These are phyloP conservation scores for Romanomermis culicivorax DNA, from an alignment of 2,888 invertebrate species.

Conservation along the genomic window DNA sequence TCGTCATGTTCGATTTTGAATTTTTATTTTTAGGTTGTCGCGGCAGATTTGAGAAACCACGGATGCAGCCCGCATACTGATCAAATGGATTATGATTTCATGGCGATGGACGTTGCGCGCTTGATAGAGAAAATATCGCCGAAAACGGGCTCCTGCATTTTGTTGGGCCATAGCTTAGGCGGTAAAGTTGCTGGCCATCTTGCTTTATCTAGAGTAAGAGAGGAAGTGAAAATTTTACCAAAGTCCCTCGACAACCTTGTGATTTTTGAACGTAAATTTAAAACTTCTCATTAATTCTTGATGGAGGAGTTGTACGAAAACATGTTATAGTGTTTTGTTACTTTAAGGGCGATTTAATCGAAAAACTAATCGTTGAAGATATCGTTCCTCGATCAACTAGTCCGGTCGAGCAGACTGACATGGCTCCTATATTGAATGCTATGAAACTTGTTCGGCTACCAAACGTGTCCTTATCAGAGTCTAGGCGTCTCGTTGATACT, in stretches of 20 bases:
- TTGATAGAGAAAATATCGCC: slow-evolving; percentile 38
- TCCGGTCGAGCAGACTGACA: slow-evolving; percentile 34
- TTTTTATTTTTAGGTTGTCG: slow-evolving; percentile 40
- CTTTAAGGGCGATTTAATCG: background rate
- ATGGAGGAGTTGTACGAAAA: too few species aligned
- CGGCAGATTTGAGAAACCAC: slow-evolving; percentile 73
- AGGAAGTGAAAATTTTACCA: background rate
- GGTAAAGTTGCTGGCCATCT: background rate
- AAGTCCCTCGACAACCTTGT: too few species aligned
- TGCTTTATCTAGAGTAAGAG: background rate
- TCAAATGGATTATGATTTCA: slow-evolving; percentile 40
- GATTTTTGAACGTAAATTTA: too few species aligned
- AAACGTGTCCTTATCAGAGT: background rate
- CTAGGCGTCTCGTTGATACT: background rate
- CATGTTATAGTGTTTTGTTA: too few species aligned
- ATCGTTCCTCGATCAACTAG: background rate
- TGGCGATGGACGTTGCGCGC: slow-evolving; percentile 15
- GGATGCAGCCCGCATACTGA: slow-evolving; percentile 64
- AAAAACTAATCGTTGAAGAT: background rate
- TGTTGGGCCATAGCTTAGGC: slow-evolving; percentile 4
- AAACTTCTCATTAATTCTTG: too few species aligned
- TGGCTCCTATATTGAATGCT: background rate
- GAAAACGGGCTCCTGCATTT: background rate
- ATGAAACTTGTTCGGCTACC: background rate
- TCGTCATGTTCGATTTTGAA: too few species aligned